A percentile compares a stretch with the other conserved stretches of the same genome.
phyloP scores from a whole-genome alignment of 64 coral and sea anemone genomes.

The Porites lutea region DNA sequence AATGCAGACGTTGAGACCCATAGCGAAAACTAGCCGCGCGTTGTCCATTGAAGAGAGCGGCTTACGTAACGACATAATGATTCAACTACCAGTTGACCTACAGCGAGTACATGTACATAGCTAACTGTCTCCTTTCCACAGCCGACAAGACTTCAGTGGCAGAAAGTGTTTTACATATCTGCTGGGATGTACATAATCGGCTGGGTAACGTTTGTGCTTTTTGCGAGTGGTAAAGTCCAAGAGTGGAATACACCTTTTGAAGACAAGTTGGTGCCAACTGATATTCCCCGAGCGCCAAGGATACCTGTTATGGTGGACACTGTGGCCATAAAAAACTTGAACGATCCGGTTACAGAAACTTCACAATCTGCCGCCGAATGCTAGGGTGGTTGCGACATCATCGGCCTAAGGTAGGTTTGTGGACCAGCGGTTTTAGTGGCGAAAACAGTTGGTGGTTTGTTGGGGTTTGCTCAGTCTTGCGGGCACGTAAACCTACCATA shows the following conservation, averaged over 20 bases:
- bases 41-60: too few species aligned
- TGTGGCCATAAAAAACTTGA: neutral
- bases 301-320: conserved; percentile 32
- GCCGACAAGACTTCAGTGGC: conserved; percentile 89
- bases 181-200: conserved; percentile 80
- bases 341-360: too few species aligned
- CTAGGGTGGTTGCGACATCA: neutral
- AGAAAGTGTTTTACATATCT: conserved; percentile 89
- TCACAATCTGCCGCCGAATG: neutral
- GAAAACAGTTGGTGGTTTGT: too few species aligned
- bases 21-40: too few species aligned
- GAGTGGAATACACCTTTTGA: conserved; percentile 79
- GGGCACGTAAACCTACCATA: too few species aligned
- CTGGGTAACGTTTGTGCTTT: conserved; percentile 36
- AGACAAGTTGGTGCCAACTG: conserved; percentile 46
- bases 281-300: conserved; percentile 68
- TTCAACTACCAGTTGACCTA: too few species aligned
- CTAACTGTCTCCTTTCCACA: conserved; percentile 19
- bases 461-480: too few species aligned
- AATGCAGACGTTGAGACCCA: too few species aligned
- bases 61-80: too few species aligned
- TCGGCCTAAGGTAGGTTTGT: too few species aligned
- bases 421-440: neutral
- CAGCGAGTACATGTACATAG: too few species aligned
- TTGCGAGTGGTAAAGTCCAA: conserved; percentile 73